Evolutionary conservation across 2,113 vertebrate species (phyloP), one percentile per base, ranked within the genome.

Genomic region (Leucosticte australis): DNA sequence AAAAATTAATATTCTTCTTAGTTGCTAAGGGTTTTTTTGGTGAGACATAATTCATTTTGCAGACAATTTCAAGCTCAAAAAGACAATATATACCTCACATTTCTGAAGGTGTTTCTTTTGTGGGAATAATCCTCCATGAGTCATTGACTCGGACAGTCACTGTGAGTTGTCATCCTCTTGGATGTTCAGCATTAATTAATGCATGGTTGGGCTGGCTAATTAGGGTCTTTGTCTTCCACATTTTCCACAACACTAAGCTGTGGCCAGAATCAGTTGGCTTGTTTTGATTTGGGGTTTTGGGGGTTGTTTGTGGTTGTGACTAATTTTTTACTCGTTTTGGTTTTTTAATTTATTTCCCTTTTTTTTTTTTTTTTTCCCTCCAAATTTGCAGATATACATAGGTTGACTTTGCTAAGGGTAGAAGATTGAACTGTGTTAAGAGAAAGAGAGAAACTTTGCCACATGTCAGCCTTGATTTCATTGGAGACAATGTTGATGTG

Each of bases 101-200:
- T 94, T 94, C 74, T 64, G 65, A 91, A 90, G 22, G 46, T 71
- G 3, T 83, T 94, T 57, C 37, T 91, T 90, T 93, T 91, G 44
- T 85, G 56, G 82, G 90, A 92, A 68, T 67, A 94, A 82, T 92
- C 10, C 59, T 83, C 77, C 94, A 49, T 86, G 92, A 97, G 89
- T 96, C 75, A 18, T 14, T 67, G 92, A 78, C 68, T 89, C n/a
- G 57, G 94, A 93, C 87, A 89, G 65, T 89, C 86, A 21, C 78
- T 94, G 84, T 53, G 81, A 90, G 91, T 69, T 95, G 53, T 84
- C 77, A 63, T 95, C 67, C 57, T 91, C 84, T 95, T 87, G 81
- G 95, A 96, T 84, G 94, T 92, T 97, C 76, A 63, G 26, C 90
- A 93, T 95, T 96, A 94, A 97, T 97, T 95, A 96, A 95, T 95